Conservation (phyloP, 2,113 vertebrate species). For the Corydoras maculifer region DNA sequence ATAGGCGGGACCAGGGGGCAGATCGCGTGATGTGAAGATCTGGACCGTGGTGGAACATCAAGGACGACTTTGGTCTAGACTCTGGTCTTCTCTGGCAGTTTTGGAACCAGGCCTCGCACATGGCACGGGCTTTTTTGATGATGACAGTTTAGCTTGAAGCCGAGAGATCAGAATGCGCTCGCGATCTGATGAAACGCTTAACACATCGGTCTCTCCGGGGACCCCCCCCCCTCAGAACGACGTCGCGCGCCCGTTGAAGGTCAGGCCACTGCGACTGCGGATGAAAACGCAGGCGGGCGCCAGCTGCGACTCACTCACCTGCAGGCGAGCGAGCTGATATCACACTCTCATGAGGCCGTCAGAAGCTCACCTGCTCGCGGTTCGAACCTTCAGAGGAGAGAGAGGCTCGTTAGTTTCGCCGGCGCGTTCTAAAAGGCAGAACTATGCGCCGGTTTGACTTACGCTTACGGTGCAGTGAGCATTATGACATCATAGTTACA, state of each 20-base stretch:
- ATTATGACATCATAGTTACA: no score
- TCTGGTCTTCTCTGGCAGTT: no score
- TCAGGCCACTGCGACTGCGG: not conserved
- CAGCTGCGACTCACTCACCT: no score
- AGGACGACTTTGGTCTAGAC: no score
- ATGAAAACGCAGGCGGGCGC: not conserved
- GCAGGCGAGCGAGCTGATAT: not conserved
- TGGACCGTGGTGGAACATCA: no score
- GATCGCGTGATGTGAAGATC: no score
- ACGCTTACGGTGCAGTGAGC: no score
- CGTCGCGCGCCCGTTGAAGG: not conserved
- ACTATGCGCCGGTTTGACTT: no score
- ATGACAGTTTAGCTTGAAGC: not conserved
- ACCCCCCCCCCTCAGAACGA: not conserved
- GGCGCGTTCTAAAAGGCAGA: no score
- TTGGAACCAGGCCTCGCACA: not conserved
- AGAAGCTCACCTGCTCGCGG: not conserved
- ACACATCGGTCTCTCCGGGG: not conserved
- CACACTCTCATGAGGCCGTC: conserved; percentile 9
- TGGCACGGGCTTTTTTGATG: not conserved
- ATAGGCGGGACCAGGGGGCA: no score
- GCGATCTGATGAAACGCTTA: conserved; percentile 16
- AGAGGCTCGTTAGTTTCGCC: no score
- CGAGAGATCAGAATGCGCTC: not conserved
- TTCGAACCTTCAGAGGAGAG: no score